These are phyloP conservation scores for Latheticus oryzae DNA, from an alignment of 2,888 invertebrate genomes.

Conservation along the genomic window DNA sequence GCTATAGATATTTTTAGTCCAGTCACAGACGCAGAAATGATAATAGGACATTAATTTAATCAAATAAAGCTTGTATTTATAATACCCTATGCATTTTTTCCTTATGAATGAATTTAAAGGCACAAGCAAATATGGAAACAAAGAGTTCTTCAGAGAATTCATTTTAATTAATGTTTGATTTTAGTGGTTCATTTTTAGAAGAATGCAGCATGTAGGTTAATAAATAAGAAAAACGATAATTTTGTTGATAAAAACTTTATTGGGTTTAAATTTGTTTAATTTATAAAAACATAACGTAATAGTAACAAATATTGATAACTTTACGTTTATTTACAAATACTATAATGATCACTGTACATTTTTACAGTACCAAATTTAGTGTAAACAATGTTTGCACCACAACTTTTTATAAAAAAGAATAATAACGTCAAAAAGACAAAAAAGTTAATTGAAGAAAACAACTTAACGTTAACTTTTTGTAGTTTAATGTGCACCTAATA, in stretches of 20 bases:
- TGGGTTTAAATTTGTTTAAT: conserved; percentile 63
- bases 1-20: too few species aligned
- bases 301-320: conserved; percentile 63
- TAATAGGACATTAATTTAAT: too few species aligned
- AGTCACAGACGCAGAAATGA: too few species aligned
- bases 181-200: conserved; percentile 1
- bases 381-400: conserved; percentile 42
- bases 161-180: too few species aligned
- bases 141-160: too few species aligned
- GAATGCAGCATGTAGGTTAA: conserved; percentile 1
- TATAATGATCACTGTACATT: conserved; percentile 50
- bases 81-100: too few species aligned
- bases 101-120: too few species aligned
- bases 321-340: conserved; percentile 56
- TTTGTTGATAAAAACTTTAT: conserved; percentile 56
- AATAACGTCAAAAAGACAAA: conserved; percentile 25
- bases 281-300: conserved; percentile 65
- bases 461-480: conserved; percentile 12
- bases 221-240: conserved; percentile 17
- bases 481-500: too few species aligned
- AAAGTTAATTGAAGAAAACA: conserved; percentile 9
- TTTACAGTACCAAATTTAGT: conserved; percentile 49
- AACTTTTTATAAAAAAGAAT: conserved; percentile 17
- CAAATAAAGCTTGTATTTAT: too few species aligned
- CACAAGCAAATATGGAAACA: too few species aligned